Evolutionary conservation across 2,113 vertebrate genomes (phyloP).

Genomic region (Platichthys flesus): DNA sequence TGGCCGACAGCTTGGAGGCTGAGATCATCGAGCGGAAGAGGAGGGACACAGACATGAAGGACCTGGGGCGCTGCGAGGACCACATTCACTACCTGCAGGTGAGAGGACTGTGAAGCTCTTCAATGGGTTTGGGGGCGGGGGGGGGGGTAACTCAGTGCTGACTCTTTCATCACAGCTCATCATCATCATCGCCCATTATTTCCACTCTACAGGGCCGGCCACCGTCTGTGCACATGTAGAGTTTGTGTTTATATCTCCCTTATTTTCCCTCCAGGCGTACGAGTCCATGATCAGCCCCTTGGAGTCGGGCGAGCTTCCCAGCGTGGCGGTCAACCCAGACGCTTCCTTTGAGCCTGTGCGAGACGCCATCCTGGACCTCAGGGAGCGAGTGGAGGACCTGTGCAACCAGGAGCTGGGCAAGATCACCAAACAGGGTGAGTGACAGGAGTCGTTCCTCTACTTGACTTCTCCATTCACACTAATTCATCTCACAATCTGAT

Average conservation of each 20-base stretch:
- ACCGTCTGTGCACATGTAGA: too few relatives aligned
- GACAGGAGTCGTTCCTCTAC: not conserved
- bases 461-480: not conserved
- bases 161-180: too few relatives aligned
- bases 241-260: not conserved
- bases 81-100: slow-evolving; percentile 83
- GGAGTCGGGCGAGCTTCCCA: slow-evolving; percentile 68
- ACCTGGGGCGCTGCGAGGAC: slow-evolving; percentile 76
- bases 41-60: slow-evolving; percentile 76
- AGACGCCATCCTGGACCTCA: slow-evolving; percentile 70
- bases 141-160: too few relatives aligned
- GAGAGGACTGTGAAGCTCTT: not conserved
- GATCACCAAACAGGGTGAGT: slow-evolving; percentile 79
- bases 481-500: not conserved
- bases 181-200: too few relatives aligned
- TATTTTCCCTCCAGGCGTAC: slow-evolving; percentile 53
- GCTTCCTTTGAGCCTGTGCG: slow-evolving; percentile 74
- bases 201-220: too few relatives aligned
- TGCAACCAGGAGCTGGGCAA: slow-evolving; percentile 81
- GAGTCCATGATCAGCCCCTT: slow-evolving; percentile 73
- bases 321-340: slow-evolving; percentile 66
- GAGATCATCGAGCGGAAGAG: slow-evolving; percentile 77
- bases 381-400: slow-evolving; percentile 77
- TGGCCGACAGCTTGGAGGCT: slow-evolving; percentile 66
- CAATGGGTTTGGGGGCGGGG: too few relatives aligned